Evolutionary conservation across 2,113 vertebrate genomes (phyloP), one percentile per base, ranked within the genome.

Genomic region (Dicentrarchus labrax): DNA sequence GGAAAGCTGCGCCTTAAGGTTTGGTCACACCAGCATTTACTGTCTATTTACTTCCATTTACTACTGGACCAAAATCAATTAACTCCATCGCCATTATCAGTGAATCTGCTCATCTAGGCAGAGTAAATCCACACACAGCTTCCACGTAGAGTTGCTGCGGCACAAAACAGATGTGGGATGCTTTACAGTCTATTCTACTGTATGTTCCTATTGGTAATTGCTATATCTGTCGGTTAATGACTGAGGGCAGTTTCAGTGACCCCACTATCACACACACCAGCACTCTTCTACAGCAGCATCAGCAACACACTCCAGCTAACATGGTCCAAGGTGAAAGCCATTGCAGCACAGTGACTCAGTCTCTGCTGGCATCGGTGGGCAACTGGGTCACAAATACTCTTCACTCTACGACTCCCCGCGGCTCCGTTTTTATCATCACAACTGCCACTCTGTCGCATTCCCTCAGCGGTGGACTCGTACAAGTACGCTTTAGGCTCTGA

Each of bases 311-410:
- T 17, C 48, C 17, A 59, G 80, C 78, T 24, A 72, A 70, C 67
- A 2, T 41, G 72, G 81, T 76, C 68, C 85, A 91, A 91, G 91
- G 90, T 92, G 87, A 90, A 89, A 89, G 79, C 68, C 81, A 82
- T 19, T 61, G 81, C 81, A 62, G 85, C 73, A 65, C 11, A 51
- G 85, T 83, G 79, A 91, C 80, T 87, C 80, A 77, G 73, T 62
- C 72, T 81, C 76, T 75, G 79, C 76, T 72, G 83, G 85, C 76
- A 80, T 78, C 71, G 45, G 69, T 54, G 72, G 79, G 66, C 72
- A 83, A 83, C 56, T 68, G 76, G 81, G 87, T 53, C 78, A 77
- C 75, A 72, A 83, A 80, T 43, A 79, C 77, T 61, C 66, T 74
- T 85, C 75, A 50, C 73, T 76, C 73, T 43, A 71, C 36, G 76